Percentiles rank a stretch among this genome's conserved stretches.
These are phyloP conservation scores for Pitangus sulphuratus DNA, from an alignment of 2,797 vertebrate genomes.

Conservation along the genomic window DNA sequence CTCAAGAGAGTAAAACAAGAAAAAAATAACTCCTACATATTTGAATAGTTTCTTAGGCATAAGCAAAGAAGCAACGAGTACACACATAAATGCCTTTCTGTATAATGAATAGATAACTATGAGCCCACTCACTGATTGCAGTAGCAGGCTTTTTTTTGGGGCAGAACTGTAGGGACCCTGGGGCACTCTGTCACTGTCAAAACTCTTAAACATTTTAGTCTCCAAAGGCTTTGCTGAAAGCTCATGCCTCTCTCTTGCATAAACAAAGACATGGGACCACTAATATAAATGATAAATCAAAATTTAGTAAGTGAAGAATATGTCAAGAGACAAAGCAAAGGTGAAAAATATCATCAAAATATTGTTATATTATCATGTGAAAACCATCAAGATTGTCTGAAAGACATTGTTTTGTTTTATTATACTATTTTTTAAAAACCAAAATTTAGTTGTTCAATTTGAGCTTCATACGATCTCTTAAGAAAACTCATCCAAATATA, in stretches of 20 bases:
- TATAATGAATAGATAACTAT: not conserved
- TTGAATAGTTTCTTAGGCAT: not conserved
- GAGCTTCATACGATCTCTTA: not conserved
- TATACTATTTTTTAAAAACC: not conserved
- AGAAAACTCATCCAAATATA: not conserved
- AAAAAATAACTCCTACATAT: not conserved
- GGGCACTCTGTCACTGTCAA: not conserved
- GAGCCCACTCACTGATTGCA: not conserved
- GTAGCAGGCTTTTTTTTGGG: not conserved
- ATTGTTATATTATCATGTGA: not conserved
- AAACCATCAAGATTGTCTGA: not conserved
- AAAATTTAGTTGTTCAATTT: not conserved
- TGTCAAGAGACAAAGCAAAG: not conserved
- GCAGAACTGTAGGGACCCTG: not conserved
- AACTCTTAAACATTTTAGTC: not conserved
- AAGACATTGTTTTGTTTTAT: not conserved
- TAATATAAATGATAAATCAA: constrained; percentile 42
- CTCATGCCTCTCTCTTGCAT: not conserved
- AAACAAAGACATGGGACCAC: not conserved
- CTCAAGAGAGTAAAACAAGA: not conserved
- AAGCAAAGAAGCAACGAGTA: not conserved
- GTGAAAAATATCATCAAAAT: not conserved
- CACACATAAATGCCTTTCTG: not conserved
- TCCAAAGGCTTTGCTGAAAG: not conserved
- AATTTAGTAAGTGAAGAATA: not conserved